Evolutionary conservation across 2,113 vertebrate species (phyloP), one percentile per base, ranked within the genome.

Genomic region (Actinemys pallida): DNA sequence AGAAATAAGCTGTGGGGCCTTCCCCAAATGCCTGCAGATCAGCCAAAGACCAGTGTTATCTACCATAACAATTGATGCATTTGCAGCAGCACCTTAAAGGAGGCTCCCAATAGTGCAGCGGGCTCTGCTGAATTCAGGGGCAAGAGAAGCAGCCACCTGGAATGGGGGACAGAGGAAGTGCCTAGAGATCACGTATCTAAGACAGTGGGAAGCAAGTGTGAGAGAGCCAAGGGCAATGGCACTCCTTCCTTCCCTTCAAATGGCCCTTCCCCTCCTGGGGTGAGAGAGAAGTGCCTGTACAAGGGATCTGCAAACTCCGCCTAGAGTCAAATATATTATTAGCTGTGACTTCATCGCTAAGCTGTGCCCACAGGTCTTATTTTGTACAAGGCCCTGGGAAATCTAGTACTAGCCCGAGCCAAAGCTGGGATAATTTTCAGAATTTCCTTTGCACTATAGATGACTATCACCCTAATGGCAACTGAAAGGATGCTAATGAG

Each of bases 401-500:
- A 85, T 24, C 83, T 27, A 90, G 35, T 69, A 93, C 81, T 86
- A 90, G 88, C 57, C 5, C 39, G 10, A 65, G 35, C 25, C 35
- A 83, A 86, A 53, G 2, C 6, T 57, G n/a, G 12, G 27, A 12
- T 83, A 56, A 57, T 90, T 88, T 88, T 29, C 87, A 31, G 27
- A 86, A 81, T 35, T 81, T 5, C 45, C 72, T 86, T 83, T 89
- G 62, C 3, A 7, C 59, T 80, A 78, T 25, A 53, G 31, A 81
- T 69, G 3, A 1, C 4, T 81, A 86, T 52, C 84, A 72, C 81
- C 91, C 31, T 45, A 89, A 84, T 25, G 35, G 54, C 27, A 90
- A 0, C 0, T 83, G 59, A 24, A 10, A 83, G 50, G 84, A 94
- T 53, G 24, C 54, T 89, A 62, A 49, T 49, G 31, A 81, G 50